Base-by-base conservation (phyloP, 2,888 invertebrate genomes). In the Patella pellucida region DNA sequence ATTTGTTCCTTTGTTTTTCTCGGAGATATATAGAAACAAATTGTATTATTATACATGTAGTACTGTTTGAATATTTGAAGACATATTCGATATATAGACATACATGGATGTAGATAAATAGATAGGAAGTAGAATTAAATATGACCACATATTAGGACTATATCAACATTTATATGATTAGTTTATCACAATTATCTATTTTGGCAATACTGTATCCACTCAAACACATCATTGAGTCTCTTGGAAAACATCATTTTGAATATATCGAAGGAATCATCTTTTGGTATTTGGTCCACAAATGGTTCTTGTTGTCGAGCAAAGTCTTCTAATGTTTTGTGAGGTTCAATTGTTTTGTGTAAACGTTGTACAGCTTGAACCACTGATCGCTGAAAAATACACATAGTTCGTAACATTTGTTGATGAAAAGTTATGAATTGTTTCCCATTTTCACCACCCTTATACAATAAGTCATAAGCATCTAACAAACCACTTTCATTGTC, bases 401-500 rank as follows among this genome's bases (percentile, higher is more conserved):
- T 85, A 11, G 89, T 86, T 52, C 82, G 80, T 62, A 91, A 83
- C 87, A 89, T 89, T 71, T 85, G 82, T 50, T 79, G 73, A 76
- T 91, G 90, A 77, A 89, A 90, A 52, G 77, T 76, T 2, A 84
- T 73, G 78, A 91, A 90, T 31, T 86, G 78, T 16, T 78, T 72
- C 11, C 80, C 82, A 67, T 70, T 67, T 15, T 78, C 70, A 67
- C 75, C 78, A 19, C 76, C 76, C 23, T 77, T 78, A 71, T 90
- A 89, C 52, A 91, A 79, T 2, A 91, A 81, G 16, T 88, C 87
- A 76, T 91, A 91, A 11, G 89, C 89, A 79, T 91, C 91, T 27
- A 91, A 74, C 3, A 91, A 82, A 2, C 91, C 91, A 73, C 91
- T 90, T 77, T 91, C 91, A 76, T 91, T 91, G 85, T 91, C 91